Evolutionary conservation across 2,888 invertebrate species (phyloP).

Genomic region (Eustalomyia histrio): DNA sequence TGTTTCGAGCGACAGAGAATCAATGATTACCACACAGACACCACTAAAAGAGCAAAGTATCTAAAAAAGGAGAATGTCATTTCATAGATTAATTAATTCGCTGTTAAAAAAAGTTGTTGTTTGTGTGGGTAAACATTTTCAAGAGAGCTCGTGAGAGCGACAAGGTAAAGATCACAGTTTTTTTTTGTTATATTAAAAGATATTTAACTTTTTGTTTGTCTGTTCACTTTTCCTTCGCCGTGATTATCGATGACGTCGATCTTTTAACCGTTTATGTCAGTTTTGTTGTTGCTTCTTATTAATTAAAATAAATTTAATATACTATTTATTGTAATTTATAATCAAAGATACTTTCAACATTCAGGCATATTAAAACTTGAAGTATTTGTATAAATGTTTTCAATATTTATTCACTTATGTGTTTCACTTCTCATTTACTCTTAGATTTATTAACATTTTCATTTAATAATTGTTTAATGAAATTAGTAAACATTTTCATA

Average conservation of each 20-base stretch:
- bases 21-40: background rate
- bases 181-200: conserved; percentile 7
- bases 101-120: background rate
- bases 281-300: conserved; percentile 19
- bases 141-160: background rate
- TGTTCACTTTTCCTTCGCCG: conserved; percentile 46
- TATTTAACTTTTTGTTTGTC: conserved; percentile 38
- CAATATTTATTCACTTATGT: background rate
- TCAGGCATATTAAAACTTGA: background rate
- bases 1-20: conserved; percentile 6
- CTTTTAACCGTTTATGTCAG: conserved; percentile 33
- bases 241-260: conserved; percentile 61
- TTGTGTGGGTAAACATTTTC: too few relatives aligned
- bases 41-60: background rate
- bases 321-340: conserved; percentile 28
- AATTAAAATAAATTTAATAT: conserved; percentile 42
- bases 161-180: conserved; percentile 40
- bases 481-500: too few relatives aligned
- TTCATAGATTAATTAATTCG: conserved; percentile 51
- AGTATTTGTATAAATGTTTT: background rate
- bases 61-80: background rate
- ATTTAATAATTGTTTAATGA: too few relatives aligned
- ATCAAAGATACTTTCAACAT: background rate
- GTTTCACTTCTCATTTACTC: background rate
- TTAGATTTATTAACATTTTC: background rate